Conservation (phyloP, 2,888 invertebrate genomes). For the Creontiades dilutus region DNA sequence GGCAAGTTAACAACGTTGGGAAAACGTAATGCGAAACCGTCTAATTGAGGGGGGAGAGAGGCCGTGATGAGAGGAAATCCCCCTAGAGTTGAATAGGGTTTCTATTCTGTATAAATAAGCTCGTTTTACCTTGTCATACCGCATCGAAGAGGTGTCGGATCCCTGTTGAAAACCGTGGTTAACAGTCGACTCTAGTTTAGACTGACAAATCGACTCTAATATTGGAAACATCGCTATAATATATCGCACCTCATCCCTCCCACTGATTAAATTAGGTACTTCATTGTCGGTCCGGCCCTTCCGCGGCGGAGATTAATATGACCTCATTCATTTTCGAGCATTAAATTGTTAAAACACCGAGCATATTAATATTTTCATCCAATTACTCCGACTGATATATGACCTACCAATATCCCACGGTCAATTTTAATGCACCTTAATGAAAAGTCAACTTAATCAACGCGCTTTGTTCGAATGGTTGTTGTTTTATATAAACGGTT, state of each 20-base stretch:
- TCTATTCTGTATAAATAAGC: conserved; percentile 70
- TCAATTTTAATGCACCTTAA: conserved; percentile 16
- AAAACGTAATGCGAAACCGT: conserved; percentile 52
- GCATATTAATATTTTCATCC: conserved; percentile 27
- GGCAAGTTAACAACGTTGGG: conserved; percentile 42
- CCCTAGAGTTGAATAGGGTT: conserved; percentile 8
- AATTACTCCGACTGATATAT: conserved; percentile 14
- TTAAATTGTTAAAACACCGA: conserved; percentile 49
- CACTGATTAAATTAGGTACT: conserved; percentile 70
- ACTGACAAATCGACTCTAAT: conserved; percentile 72
- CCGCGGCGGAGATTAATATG: conserved; percentile 48
- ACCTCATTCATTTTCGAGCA: conserved; percentile 52
- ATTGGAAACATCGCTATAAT: conserved; percentile 68
- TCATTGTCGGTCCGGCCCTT: not conserved
- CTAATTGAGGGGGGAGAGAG: conserved; percentile 55
- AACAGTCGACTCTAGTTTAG: conserved; percentile 10
- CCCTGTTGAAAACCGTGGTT: not conserved
- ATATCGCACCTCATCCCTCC: conserved; percentile 48
- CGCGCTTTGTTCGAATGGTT: conserved; percentile 1
- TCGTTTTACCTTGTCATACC: conserved; percentile 67
- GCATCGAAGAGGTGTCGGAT: not conserved
- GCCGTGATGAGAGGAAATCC: not conserved
- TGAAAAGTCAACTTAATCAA: conserved; percentile 42
- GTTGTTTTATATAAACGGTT: conserved; percentile 32
- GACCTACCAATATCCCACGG: conserved; percentile 1